phyloP scores from a whole-genome alignment of 2,797 vertebrate species.

The Gambelia wislizenii region DNA sequence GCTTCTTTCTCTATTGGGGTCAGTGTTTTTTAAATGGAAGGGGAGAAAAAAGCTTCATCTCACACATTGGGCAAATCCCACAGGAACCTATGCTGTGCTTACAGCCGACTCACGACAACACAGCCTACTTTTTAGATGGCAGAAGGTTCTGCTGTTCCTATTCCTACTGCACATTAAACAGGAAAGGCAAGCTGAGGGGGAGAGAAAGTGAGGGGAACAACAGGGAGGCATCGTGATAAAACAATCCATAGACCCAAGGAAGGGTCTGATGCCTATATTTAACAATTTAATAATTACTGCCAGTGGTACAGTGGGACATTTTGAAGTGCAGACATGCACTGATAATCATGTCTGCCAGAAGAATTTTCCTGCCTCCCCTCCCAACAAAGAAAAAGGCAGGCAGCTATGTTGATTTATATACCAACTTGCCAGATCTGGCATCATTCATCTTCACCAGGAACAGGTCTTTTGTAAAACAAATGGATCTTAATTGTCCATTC shows the following conservation, averaged over 20 bases:
- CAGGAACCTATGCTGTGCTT: conserved; percentile 6
- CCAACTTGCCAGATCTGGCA: neutral
- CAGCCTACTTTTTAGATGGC: conserved; percentile 13
- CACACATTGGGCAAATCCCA: conserved; percentile 39
- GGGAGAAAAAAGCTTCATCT: conserved; percentile 1
- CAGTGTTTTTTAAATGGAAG: conserved; percentile 22
- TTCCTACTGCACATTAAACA: neutral
- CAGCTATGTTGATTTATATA: neutral
- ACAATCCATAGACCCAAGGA: conserved; percentile 27
- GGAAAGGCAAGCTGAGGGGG: conserved; percentile 2
- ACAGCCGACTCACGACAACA: conserved; percentile 20
- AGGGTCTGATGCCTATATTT: conserved; percentile 39
- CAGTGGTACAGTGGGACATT: neutral
- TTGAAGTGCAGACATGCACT: neutral
- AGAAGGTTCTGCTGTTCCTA: conserved; percentile 34
- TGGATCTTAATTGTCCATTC: neutral
- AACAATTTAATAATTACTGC: conserved; percentile 33
- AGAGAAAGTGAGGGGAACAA: neutral
- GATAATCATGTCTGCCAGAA: neutral
- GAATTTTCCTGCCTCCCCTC: neutral
- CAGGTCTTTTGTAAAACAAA: neutral
- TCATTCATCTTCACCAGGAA: neutral
- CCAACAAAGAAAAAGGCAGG: neutral
- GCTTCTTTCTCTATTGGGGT: conserved; percentile 37
- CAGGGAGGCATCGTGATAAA: neutral